phyloP scores from a whole-genome alignment of 2,797 vertebrate genomes.

The Chrysocyon brachyurus region DNA sequence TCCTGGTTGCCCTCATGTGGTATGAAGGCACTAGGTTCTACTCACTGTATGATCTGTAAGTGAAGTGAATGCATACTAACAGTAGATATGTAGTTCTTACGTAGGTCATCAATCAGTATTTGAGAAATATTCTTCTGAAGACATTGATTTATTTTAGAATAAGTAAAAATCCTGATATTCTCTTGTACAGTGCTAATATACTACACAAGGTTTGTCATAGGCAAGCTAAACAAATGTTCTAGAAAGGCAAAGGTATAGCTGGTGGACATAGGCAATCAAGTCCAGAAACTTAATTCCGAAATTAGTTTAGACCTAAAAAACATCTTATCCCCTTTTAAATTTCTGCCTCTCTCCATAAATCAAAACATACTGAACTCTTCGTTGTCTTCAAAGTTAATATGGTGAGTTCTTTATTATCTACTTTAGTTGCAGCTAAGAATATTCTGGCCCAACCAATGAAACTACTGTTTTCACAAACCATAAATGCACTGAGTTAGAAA shows the following conservation, averaged over 20 bases:
- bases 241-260: background rate
- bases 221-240: background rate
- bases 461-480: background rate
- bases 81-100: background rate
- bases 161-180: background rate
- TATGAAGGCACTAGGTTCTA: background rate
- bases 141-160: constrained; percentile 1
- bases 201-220: background rate
- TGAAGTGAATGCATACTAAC: background rate
- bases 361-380: background rate
- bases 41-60: background rate
- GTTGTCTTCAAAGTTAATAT: background rate
- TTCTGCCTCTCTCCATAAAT: background rate
- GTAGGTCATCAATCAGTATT: background rate
- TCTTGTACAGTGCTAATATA: background rate
- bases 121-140: background rate
- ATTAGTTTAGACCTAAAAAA: background rate
- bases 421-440: constrained; percentile 2
- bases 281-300: constrained; percentile 6
- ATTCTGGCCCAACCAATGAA: background rate
- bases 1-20: background rate
- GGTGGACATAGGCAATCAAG: background rate
- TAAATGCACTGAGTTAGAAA: background rate
- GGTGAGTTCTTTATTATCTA: background rate
- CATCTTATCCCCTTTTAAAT: background rate